Evolutionary conservation across 2,888 invertebrate genomes (phyloP), one percentile per base, ranked within the genome.

Genomic region (Lepidocyrtinus sp.): DNA sequence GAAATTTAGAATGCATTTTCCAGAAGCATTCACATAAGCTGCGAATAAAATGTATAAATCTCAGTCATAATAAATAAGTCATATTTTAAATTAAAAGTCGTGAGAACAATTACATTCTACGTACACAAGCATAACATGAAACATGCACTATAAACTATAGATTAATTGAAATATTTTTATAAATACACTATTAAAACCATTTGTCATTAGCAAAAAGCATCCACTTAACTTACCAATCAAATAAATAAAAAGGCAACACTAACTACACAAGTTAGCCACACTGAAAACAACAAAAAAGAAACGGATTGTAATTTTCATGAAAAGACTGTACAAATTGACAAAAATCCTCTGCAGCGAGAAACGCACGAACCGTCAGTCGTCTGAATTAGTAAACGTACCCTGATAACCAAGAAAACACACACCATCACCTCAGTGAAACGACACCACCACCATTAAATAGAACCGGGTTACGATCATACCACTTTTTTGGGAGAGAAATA

Each of bases 321-420:
- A 7, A 50, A 50, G 50, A 50, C 27, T 64, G 17, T 25, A 21
- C 27, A 26, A 17, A 17, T 59, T 17, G 2, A 25, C 24, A 22
- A 21, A 69, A 17, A 63, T 63, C 70, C 25, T 36, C 22, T 15
- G 27, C 69, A 70, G 55, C 70, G 70, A 76, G 75, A 70, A 69
- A 76, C 75, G 62, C 62, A 75, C 69, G 69, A 9, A 76, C 75
- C 63, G 72, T 72, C 64, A 72, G 62, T 36, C 75, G 64, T 50
- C 70, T 68, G 75, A 76, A 76, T 70, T 61, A 70, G 50, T 50
- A 50, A 50, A 2, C 12, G 64, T 69, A 22, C 63, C 68, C n/a
- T n/a, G n/a, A n/a, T n/a, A n/a, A n/a, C n/a, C n/a, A 45, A 27
- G 75, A 76, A 76, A 76, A 75, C 17, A 36, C 61, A 61, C 62